These are phyloP conservation scores for Catamblyrhynchus diadema DNA, from an alignment of 2,797 vertebrate species.

Conservation along the genomic window DNA sequence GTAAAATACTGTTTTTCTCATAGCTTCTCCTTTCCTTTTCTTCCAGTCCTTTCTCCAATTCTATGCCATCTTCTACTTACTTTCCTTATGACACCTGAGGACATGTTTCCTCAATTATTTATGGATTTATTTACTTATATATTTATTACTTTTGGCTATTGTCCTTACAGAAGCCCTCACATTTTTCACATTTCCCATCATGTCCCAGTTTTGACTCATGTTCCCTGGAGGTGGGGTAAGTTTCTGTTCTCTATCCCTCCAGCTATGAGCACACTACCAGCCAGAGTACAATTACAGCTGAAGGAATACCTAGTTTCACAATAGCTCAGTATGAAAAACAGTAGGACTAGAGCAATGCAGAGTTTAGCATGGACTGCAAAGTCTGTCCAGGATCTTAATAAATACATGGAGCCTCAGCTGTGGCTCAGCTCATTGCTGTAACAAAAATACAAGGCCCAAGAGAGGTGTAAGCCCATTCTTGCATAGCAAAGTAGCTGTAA, in stretches of 20 bases:
- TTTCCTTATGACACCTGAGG: not conserved
- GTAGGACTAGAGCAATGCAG: not conserved
- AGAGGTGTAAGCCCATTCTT: not conserved
- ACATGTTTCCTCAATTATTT: not conserved
- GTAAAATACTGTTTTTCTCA: not conserved
- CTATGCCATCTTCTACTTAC: not conserved
- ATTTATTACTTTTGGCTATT: not conserved
- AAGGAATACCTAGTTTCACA: not conserved
- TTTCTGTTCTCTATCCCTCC: not conserved
- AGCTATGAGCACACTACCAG: not conserved
- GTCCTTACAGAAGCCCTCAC: not conserved
- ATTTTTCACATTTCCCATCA: not conserved
- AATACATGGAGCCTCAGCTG: not conserved
- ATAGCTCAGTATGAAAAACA: not conserved
- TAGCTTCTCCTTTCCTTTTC: not conserved
- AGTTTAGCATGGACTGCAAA: not conserved
- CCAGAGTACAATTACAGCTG: not conserved
- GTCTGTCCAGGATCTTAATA: not conserved
- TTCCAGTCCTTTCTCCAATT: not conserved
- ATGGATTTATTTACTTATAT: not conserved
- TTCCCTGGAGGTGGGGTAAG: not conserved
- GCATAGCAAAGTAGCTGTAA: not conserved
- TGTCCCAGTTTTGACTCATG: not conserved
- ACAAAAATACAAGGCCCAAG: not conserved
- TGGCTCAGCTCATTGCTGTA: not conserved